A percentile compares a stretch with the other conserved stretches of the same genome.
Evolutionary conservation across 2,797 vertebrate genomes (phyloP).

Genomic region (Thunnus albacares): DNA sequence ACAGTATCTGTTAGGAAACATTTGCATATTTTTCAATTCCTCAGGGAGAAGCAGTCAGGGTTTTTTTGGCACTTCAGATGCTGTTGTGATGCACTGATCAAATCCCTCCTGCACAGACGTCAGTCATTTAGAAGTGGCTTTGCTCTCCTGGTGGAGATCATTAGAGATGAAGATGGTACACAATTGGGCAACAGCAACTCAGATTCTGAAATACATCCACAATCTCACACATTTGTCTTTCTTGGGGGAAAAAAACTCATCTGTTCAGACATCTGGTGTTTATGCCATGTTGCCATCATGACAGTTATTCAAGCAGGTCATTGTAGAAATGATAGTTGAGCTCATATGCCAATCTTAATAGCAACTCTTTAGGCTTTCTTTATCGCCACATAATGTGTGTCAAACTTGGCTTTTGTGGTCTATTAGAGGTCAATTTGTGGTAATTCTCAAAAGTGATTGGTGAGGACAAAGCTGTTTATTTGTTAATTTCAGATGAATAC

Average conservation of each 20-base stretch:
- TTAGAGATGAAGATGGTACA: constrained; percentile 57
- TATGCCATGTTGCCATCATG: constrained; percentile 80
- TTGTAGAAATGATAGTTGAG: constrained; percentile 80
- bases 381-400: constrained; percentile 46
- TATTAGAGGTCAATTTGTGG: constrained; percentile 57
- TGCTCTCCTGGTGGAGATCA: constrained; percentile 67
- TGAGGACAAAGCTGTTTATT: neutral
- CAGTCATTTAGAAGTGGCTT: constrained; percentile 62
- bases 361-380: constrained; percentile 59
- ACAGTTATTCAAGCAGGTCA: constrained; percentile 82
- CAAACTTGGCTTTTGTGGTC: constrained; percentile 57
- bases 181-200: constrained; percentile 42
- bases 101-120: constrained; percentile 63
- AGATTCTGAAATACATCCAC: constrained; percentile 57
- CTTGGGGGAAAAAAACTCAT: constrained; percentile 62
- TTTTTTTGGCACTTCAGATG: constrained; percentile 56
- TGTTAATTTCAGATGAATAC: constrained; percentile 11
- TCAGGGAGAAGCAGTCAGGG: constrained; percentile 2
- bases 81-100: constrained; percentile 62
- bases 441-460: constrained; percentile 1
- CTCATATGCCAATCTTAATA: constrained; percentile 78
- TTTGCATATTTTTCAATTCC: constrained; percentile 47
- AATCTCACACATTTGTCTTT: constrained; percentile 60
- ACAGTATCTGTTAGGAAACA: constrained; percentile 36
- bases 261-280: constrained; percentile 83